phyloP scores from a whole-genome alignment of 2,797 vertebrate genomes.

The Oreonectes daqikongensis region DNA sequence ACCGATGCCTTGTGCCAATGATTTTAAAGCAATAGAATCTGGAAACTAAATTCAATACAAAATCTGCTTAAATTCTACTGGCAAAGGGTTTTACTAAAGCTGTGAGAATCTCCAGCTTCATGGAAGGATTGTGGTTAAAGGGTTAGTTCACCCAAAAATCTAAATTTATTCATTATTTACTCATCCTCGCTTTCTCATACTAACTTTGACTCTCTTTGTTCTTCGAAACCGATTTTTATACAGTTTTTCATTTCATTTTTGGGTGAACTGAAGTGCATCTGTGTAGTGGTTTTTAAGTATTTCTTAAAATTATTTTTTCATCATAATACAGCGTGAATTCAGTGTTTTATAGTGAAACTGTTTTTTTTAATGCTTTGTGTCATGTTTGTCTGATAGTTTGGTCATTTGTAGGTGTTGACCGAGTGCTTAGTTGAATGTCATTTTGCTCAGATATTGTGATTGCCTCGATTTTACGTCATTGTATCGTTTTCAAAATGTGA shows the following conservation, averaged over 20 bases:
- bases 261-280: neutral
- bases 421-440: neutral
- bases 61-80: neutral
- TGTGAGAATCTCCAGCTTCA: neutral
- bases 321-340: constrained; percentile 4
- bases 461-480: neutral
- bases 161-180: neutral
- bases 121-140: neutral
- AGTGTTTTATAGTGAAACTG: constrained; percentile 40
- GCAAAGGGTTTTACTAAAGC: neutral
- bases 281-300: constrained; percentile 21
- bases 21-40: constrained; percentile 16
- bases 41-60: neutral
- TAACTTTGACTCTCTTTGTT: too few species aligned
- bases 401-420: constrained; percentile 5
- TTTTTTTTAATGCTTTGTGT: constrained; percentile 1
- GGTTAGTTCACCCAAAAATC: neutral
- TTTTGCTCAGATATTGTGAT: constrained; percentile 28
- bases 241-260: neutral
- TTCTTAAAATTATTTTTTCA: constrained; percentile 22
- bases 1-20: constrained; percentile 24
- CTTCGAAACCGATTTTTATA: neutral
- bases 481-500: constrained; percentile 34
- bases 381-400: constrained; percentile 25
- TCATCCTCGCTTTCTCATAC: neutral